A percentile compares a stretch with the other conserved stretches of the same genome.
Conservation (phyloP, 2,797 vertebrate species). For the Pantherophis alleghaniensis region DNA sequence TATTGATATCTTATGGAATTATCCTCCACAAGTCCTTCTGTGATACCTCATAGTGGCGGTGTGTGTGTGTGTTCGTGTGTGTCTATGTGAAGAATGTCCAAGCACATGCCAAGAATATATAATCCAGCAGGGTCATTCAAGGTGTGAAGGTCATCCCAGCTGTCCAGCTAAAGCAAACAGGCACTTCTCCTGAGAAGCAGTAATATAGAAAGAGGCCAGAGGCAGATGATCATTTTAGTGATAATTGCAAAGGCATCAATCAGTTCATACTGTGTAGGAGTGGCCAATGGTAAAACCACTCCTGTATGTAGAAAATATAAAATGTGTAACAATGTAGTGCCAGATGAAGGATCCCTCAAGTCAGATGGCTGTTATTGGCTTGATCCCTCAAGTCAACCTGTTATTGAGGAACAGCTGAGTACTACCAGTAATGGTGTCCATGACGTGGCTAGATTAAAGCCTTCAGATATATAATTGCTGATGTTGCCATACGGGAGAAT, state of each 20-base stretch:
- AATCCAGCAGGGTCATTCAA: neutral
- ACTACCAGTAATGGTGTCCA: neutral
- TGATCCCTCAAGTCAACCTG: neutral
- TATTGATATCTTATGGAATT: neutral
- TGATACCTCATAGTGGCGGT: neutral
- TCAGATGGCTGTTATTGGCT: neutral
- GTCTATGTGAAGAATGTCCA: neutral
- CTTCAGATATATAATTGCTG: neutral
- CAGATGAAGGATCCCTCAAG: neutral
- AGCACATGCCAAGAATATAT: neutral
- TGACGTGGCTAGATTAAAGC: neutral
- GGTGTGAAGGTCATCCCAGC: neutral
- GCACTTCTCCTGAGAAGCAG: neutral
- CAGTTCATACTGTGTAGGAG: neutral
- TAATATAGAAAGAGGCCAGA: neutral
- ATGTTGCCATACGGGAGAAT: neutral
- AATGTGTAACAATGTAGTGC: neutral
- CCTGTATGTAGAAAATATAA: neutral
- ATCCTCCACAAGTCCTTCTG: neutral
- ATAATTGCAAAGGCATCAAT: neutral
- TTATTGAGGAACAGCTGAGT: neutral
- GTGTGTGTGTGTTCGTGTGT: neutral
- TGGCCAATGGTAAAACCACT: neutral
- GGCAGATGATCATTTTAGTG: neutral
- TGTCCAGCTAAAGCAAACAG: neutral